Base-by-base conservation (phyloP, 2,888 invertebrate genomes). In the Danaus chrysippus region DNA sequence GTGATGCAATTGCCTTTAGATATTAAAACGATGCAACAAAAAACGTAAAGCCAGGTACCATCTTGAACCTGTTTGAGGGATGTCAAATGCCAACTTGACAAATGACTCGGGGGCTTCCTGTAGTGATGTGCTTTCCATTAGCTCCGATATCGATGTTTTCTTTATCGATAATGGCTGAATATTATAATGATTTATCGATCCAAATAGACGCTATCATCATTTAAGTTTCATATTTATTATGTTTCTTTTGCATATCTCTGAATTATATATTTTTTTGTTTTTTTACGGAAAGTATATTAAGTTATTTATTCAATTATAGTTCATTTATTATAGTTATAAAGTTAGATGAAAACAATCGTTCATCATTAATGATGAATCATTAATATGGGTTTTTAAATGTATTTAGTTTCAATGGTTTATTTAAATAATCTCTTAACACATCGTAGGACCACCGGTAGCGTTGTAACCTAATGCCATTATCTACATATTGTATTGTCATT, bases 81-180 rank as follows among this genome's bases (percentile, higher is more conserved):
- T 91, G 87, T 87, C 86, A 87, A 84, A 85, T 82, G 90, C 87
- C 90, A 86, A 73, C 67, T 77, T 84, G 87, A 91, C 86, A 87
- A 89, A 90, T 89, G 84, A 77, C 78, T 78, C 78, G 76, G 77
- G 71, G 78, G 84, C 87, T 87, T 89, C 89, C 89, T 87, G 86
- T 84, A 78, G 87, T 77, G 86, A 78, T 73, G 49, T 49, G n/a
- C 49, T 49, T 17, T 76, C 81, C 84, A 86, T 86, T 86, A 87
- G 81, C 70, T 62, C 58, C 67, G 69, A 70, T 83, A 82, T 83
- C 76, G 79, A 82, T 81, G 70, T 74, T 72, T 71, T 72, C 65
- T 73, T 73, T 78, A 76, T 82, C 79, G 80, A 83, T 78, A 76
- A 71, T 71, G 70, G 64, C 63, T 62, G 69, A 70, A 73, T 76